Conservation (phyloP, 2,888 invertebrate species). For the Amiota mariae region DNA sequence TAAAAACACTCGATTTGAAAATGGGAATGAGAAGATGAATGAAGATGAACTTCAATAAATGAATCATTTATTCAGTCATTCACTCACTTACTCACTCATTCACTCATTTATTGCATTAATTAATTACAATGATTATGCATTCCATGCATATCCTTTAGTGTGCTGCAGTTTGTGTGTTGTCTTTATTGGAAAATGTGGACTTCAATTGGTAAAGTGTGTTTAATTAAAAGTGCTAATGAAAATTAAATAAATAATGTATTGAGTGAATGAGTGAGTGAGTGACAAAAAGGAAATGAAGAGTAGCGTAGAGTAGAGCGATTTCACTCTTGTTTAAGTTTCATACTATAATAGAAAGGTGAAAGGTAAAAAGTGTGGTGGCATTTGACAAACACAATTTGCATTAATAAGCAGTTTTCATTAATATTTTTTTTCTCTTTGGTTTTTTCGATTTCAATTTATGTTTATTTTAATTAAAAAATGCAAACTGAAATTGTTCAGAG, state of each 20-base stretch:
- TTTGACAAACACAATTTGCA: slow-evolving; percentile 59
- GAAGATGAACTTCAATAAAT: background rate
- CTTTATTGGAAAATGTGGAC: background rate
- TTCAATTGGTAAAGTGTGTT: slow-evolving; percentile 49
- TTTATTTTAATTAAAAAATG: slow-evolving; percentile 33
- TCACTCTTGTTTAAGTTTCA: too few species aligned
- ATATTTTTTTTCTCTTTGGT: too few species aligned
- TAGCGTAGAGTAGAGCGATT: too few species aligned
- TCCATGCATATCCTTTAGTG: background rate
- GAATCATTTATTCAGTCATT: slow-evolving; percentile 29
- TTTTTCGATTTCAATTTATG: slow-evolving; percentile 35
- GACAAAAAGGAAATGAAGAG: background rate
- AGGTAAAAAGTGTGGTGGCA: background rate
- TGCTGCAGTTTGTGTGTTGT: background rate
- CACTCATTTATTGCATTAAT: slow-evolving; percentile 68
- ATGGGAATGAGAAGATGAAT: too few species aligned
- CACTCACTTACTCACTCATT: slow-evolving; percentile 43
- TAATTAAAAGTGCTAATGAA: slow-evolving; percentile 67
- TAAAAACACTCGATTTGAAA: too few species aligned
- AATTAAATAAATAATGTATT: slow-evolving; percentile 58
- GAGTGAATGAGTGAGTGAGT: background rate
- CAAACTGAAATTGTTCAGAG: background rate
- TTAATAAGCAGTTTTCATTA: slow-evolving; percentile 51
- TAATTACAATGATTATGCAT: slow-evolving; percentile 61
- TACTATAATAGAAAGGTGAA: background rate